Base-by-base conservation (phyloP, 2,113 vertebrate genomes). In the Mixornis gularis region DNA sequence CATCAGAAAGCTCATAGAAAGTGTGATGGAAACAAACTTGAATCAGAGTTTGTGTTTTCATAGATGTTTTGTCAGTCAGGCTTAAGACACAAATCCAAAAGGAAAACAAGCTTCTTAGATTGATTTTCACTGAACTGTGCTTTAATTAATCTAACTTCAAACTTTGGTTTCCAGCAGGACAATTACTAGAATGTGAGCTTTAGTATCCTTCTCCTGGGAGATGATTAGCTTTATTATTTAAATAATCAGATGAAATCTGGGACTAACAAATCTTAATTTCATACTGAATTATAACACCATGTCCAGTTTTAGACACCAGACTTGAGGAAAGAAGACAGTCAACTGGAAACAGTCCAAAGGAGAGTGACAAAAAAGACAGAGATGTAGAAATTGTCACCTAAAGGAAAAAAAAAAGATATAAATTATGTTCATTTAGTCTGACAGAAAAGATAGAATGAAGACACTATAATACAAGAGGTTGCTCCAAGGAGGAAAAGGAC, bases 401-500 rank as follows among this genome's bases (percentile, higher is more conserved):
- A 79, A 93, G 64, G 19, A 5, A 59, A 38, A 90, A 38, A 38
- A 90, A 70, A 38, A 4, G 3, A n/a, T 66, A 78, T 74, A 87
- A 71, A 65, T 89, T 87, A 53, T 30, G 29, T 89, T 95, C 48
- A 4, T 92, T 95, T 82, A 77, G 49, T 91, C 59, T 87, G 87
- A 87, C 85, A 85, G 59, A 87, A 79, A 85, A 90, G 59, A 89
- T 30, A 89, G 68, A 95, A 36, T 0, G 1, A 85, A 92, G 87
- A 82, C 34, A 55, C 69, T 89, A 6, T 69, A 89, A 77, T 52
- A 91, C 41, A 77, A 89, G 68, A 82, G 51, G 71, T 91, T 91
- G 41, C 70, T 89, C 55, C 90, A 92, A 87, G 78, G 59, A 94
- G 87, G 81, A 92, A 69, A 52, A 86, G 87, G 89, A 77, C 85